A percentile compares a stretch with the other conserved stretches of the same genome.
These are phyloP conservation scores for Tragelaphus scriptus DNA, from an alignment of 2,113 vertebrate species.

Conservation along the genomic window DNA sequence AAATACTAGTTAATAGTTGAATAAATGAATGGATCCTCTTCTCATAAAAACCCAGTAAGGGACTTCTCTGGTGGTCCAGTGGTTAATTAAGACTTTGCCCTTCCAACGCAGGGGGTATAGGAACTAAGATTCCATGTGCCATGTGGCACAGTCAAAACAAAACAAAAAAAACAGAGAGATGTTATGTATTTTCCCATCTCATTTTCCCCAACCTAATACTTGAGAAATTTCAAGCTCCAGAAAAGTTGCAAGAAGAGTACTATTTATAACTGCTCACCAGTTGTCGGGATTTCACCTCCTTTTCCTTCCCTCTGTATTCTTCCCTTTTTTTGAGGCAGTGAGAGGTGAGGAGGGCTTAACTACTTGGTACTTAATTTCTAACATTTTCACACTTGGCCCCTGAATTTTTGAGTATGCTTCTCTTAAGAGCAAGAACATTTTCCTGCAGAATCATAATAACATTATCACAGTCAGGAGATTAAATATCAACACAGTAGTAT, in stretches of 20 bases:
- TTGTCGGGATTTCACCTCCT: neutral
- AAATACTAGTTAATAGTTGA: neutral
- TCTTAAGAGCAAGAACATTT: neutral
- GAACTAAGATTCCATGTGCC: neutral
- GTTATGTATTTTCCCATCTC: neutral
- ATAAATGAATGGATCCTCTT: neutral
- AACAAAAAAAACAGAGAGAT: neutral
- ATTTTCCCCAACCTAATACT: neutral
- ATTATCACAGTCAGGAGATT: neutral
- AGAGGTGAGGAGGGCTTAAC: neutral
- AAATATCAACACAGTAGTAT: neutral
- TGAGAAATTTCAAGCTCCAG: neutral
- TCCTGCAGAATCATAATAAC: neutral
- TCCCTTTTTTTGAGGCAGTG: neutral
- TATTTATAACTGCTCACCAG: neutral
- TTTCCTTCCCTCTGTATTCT: neutral
- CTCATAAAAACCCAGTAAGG: neutral
- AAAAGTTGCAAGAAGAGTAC: neutral
- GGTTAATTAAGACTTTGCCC: neutral
- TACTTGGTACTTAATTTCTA: neutral
- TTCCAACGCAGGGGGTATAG: accelerated
- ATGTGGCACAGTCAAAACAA: neutral
- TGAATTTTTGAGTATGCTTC: neutral
- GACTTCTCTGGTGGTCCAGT: neutral
- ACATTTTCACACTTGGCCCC: neutral